Percentiles rank a stretch among this genome's conserved stretches.
Evolutionary conservation across 2,797 vertebrate species (phyloP).

Genomic region (Spondyliosoma cantharus): DNA sequence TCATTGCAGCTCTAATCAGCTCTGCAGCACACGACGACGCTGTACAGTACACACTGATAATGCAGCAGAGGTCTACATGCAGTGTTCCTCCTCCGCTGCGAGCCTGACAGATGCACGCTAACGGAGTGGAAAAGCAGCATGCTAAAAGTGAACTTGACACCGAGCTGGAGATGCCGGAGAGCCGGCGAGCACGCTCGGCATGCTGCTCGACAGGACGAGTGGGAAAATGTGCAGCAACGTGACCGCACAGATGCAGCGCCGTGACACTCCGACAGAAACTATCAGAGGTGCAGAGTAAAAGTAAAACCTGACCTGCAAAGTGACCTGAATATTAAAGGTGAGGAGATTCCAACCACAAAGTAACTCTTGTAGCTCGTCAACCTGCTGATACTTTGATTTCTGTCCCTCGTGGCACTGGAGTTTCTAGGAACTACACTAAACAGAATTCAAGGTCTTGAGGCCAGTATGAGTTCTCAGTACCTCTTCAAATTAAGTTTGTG

Average conservation of each 20-base stretch:
- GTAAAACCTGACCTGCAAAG: neutral
- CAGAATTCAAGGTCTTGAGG: neutral
- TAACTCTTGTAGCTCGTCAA: neutral
- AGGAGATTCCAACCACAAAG: neutral
- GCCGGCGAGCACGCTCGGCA: constrained; percentile 57
- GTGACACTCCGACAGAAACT: neutral
- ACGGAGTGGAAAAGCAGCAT: constrained; percentile 35
- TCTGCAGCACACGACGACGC: neutral
- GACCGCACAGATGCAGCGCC: neutral
- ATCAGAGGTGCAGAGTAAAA: neutral
- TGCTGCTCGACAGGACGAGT: constrained; percentile 63
- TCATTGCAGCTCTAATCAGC: neutral
- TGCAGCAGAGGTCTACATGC: constrained; percentile 16
- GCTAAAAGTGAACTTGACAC: constrained; percentile 68
- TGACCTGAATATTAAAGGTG: neutral
- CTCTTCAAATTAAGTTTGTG: no score
- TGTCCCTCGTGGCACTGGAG: neutral
- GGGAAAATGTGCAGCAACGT: constrained; percentile 47
- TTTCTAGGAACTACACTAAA: neutral
- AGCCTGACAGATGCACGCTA: constrained; percentile 38
- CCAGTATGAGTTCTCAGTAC: no score
- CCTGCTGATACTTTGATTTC: neutral
- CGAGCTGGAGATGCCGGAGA: constrained; percentile 61
- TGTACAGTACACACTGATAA: constrained; percentile 7
- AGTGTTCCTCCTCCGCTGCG: constrained; percentile 2